These are phyloP conservation scores for Oryzias sinensis DNA, from an alignment of 2,797 vertebrate species.

Conservation along the genomic window DNA sequence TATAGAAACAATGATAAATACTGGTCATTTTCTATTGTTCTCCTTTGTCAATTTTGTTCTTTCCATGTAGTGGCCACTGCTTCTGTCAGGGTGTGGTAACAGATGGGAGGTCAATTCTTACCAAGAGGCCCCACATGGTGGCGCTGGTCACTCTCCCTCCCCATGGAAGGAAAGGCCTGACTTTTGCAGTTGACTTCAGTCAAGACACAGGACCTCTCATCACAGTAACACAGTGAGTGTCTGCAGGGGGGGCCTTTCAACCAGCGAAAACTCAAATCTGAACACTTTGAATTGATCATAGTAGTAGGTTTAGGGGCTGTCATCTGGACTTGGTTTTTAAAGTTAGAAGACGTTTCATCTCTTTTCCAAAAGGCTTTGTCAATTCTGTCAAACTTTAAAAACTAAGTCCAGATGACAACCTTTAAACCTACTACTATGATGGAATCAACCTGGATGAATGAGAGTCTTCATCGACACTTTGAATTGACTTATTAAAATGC, in stretches of 20 bases:
- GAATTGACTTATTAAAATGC: neutral
- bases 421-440: too few species aligned
- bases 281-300: neutral
- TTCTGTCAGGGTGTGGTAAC: constrained; percentile 85
- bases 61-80: constrained; percentile 83
- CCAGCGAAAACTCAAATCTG: too few species aligned
- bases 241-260: neutral
- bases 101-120: constrained; percentile 66
- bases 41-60: neutral
- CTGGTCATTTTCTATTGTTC: neutral
- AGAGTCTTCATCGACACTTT: neutral
- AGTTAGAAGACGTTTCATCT: too few species aligned
- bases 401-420: too few species aligned
- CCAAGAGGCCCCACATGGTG: constrained; percentile 88
- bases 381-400: too few species aligned
- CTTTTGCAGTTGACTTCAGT: constrained; percentile 78
- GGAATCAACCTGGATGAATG: too few species aligned
- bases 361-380: too few species aligned
- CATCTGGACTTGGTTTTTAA: too few species aligned
- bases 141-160: constrained; percentile 92
- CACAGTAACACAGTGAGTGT: constrained; percentile 86
- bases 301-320: too few species aligned
- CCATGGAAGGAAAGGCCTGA: constrained; percentile 81
- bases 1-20: neutral
- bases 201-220: constrained; percentile 61